phyloP scores from a whole-genome alignment of 2,113 vertebrate species.

The Pygoscelis adeliae region DNA sequence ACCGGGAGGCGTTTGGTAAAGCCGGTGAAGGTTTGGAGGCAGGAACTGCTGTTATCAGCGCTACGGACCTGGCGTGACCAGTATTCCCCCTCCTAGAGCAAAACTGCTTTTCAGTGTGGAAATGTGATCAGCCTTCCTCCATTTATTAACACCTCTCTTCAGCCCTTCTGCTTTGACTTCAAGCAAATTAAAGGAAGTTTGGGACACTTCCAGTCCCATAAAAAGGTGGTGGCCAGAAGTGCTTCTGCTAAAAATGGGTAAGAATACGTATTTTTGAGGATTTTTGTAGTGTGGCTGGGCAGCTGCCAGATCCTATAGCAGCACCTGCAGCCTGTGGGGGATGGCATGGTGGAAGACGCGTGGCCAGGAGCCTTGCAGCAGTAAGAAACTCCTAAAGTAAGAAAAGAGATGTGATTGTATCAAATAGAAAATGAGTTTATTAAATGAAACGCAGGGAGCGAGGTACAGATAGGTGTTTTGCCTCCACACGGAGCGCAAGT shows the following conservation, averaged over 20 bases:
- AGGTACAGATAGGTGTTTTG: neutral
- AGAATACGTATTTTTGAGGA: neutral
- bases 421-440: neutral
- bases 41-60: rapidly evolving
- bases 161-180: neutral
- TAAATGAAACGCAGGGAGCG: rapidly evolving
- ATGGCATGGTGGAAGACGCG: rapidly evolving
- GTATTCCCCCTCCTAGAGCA: neutral
- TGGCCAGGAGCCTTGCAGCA: neutral
- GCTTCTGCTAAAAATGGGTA: neutral
- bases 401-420: neutral
- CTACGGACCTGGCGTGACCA: rapidly evolving
- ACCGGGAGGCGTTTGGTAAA: neutral
- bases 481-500: rapidly evolving
- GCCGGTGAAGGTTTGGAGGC: neutral
- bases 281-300: neutral
- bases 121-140: too few species aligned
- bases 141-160: neutral
- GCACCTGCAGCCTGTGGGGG: neutral
- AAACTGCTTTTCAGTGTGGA: neutral
- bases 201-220: neutral
- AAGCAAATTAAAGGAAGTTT: neutral
- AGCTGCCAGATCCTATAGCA: neutral
- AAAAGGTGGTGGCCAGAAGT: neutral
- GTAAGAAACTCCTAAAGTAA: neutral